Evolutionary conservation across 2,888 invertebrate genomes (phyloP).

Genomic region (Heteromurus nitidus): DNA sequence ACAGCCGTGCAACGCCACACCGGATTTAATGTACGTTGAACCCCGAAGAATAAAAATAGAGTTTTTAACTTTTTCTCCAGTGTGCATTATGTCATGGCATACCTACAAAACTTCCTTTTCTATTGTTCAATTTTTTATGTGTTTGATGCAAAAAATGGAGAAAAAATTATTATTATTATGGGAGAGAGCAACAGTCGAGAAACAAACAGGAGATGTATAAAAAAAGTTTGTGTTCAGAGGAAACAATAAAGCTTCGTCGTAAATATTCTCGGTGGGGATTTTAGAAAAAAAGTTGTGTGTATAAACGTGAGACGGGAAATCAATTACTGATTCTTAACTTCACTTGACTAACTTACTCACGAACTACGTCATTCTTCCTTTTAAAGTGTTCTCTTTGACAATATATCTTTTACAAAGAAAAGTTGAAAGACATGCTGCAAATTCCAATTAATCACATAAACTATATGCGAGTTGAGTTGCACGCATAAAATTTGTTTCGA

Average conservation of each 20-base stretch:
- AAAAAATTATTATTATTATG: neutral
- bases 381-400: too few relatives aligned
- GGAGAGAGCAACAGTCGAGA: slow-evolving; percentile 9
- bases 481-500: too few relatives aligned
- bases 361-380: too few relatives aligned
- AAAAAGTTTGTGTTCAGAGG: too few relatives aligned
- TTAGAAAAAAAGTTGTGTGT: neutral
- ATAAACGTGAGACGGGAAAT: slow-evolving; percentile 18
- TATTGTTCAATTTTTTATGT: slow-evolving; percentile 34
- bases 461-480: too few relatives aligned
- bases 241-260: too few relatives aligned
- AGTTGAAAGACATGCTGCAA: too few relatives aligned
- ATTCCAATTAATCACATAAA: too few relatives aligned
- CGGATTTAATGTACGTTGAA: too few relatives aligned
- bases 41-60: slow-evolving; percentile 25
- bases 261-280: slow-evolving; percentile 25
- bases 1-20: too few relatives aligned
- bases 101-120: slow-evolving; percentile 8
- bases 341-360: too few relatives aligned
- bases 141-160: slow-evolving; percentile 3
- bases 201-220: neutral
- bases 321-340: slow-evolving; percentile 3
- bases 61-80: slow-evolving; percentile 14
- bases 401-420: too few relatives aligned
- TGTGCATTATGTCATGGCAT: slow-evolving; percentile 7